phyloP scores from a whole-genome alignment of 2,113 vertebrate genomes.

The Actenoides hombroni region DNA sequence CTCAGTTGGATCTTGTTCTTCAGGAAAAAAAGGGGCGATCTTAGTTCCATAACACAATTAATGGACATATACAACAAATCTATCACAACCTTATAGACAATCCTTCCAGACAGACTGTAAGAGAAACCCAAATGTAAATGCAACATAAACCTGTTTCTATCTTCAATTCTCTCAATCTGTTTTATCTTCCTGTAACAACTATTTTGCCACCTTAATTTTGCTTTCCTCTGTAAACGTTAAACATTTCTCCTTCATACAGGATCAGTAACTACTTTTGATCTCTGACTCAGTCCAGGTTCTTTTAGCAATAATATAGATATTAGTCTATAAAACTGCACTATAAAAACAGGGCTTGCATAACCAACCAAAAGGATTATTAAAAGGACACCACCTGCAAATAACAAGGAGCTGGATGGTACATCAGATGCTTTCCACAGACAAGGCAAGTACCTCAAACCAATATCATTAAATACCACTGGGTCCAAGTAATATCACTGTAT shows the following conservation, averaged over 20 bases:
- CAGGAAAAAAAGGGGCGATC: background rate
- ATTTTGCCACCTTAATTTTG: background rate
- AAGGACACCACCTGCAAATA: background rate
- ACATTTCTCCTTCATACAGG: background rate
- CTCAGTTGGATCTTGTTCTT: background rate
- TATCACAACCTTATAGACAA: background rate
- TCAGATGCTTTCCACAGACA: background rate
- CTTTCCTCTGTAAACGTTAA: background rate
- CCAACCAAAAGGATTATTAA: background rate
- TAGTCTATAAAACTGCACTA: background rate
- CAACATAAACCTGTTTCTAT: background rate
- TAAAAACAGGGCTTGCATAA: background rate
- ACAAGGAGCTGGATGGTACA: background rate
- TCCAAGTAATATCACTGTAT: background rate
- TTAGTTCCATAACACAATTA: background rate
- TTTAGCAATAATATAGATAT: background rate
- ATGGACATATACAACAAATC: background rate
- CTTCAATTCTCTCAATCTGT: background rate
- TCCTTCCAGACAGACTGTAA: background rate
- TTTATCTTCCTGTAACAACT: background rate
- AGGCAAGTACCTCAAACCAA: background rate
- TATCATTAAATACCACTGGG: background rate
- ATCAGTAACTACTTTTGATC: background rate
- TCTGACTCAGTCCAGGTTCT: background rate
- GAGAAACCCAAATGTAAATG: background rate